Percentiles rank a stretch among this genome's conserved stretches.
Evolutionary conservation across 2,888 invertebrate species (phyloP).

Genomic region (Plebejus melissa): DNA sequence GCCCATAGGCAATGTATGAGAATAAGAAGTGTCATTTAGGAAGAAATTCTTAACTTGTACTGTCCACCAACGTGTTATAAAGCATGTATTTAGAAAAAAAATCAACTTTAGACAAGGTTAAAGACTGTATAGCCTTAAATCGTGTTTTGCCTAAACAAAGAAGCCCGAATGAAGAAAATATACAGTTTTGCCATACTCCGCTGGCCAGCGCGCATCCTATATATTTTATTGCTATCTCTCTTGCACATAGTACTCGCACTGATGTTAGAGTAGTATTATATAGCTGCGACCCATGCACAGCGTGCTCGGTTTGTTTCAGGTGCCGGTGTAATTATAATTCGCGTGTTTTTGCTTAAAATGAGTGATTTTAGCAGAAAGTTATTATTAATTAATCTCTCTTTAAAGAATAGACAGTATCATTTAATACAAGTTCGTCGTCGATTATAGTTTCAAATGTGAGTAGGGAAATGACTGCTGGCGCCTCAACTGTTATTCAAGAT

Average conservation of each 20-base stretch:
- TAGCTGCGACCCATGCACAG: too few species aligned
- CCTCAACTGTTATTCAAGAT: not conserved
- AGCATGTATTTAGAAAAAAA: not conserved
- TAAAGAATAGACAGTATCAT: not conserved
- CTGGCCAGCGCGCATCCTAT: conserved; percentile 13
- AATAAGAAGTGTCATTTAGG: too few species aligned
- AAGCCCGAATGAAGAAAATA: not conserved
- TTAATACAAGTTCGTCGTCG: not conserved
- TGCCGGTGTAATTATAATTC: too few species aligned
- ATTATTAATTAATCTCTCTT: not conserved
- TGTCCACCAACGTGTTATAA: too few species aligned
- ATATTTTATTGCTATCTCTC: not conserved
- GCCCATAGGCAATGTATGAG: too few species aligned
- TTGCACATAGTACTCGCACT: not conserved
- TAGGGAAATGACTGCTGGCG: not conserved
- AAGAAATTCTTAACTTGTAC: too few species aligned
- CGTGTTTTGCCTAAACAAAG: not conserved
- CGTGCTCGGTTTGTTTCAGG: too few species aligned
- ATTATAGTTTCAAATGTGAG: not conserved
- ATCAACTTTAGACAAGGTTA: not conserved
- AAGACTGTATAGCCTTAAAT: not conserved
- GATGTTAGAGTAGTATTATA: too few species aligned
- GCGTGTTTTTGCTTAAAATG: not conserved
- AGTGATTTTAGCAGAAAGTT: not conserved
- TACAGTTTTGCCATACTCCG: not conserved